These are phyloP conservation scores for Diarsia dahlii DNA, from an alignment of 2,888 invertebrate species.

Conservation along the genomic window DNA sequence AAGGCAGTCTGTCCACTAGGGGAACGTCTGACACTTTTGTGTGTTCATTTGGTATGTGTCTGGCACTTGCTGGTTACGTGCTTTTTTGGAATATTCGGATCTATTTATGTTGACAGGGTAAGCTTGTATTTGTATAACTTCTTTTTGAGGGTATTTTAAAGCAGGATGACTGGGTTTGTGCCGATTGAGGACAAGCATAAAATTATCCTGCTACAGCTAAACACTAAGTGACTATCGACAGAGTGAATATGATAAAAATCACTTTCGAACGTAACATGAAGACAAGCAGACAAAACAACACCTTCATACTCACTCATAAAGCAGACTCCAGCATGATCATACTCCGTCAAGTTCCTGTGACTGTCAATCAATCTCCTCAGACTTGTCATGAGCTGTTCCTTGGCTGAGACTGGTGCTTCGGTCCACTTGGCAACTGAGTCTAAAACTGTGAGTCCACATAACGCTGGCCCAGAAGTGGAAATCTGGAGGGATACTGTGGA, in stretches of 20 bases:
- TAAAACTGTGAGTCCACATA: conserved; percentile 83
- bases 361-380: conserved; percentile 77
- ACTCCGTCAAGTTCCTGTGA: conserved; percentile 83
- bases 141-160: background rate
- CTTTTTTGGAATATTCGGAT: background rate
- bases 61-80: background rate
- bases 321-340: conserved; percentile 83
- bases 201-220: background rate
- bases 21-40: background rate
- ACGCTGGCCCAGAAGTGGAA: conserved; percentile 80
- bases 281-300: background rate
- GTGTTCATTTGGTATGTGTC: background rate
- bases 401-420: conserved; percentile 69
- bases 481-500: conserved; percentile 76
- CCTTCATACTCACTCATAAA: conserved; percentile 76
- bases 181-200: background rate
- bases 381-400: conserved; percentile 73
- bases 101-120: background rate
- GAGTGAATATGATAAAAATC: background rate
- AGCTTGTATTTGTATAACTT: background rate
- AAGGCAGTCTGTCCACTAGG: background rate
- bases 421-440: conserved; percentile 79
- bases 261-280: background rate
- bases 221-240: background rate
- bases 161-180: background rate